These are phyloP conservation scores for Hipparchia semele DNA, from an alignment of 2,888 invertebrate genomes.

Conservation along the genomic window DNA sequence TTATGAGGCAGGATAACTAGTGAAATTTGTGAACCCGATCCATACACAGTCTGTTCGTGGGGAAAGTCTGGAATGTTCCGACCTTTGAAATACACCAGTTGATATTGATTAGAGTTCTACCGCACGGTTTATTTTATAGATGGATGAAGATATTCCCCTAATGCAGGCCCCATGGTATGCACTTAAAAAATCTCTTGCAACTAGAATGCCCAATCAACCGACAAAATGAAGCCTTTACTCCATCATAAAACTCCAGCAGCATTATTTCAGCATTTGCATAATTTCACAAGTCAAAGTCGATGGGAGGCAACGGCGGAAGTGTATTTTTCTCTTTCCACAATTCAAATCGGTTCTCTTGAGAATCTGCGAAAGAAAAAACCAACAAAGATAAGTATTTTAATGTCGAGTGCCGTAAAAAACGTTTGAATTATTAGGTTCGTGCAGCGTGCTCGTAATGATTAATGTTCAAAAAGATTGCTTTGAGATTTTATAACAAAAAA, in stretches of 20 bases:
- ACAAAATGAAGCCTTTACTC: not conserved
- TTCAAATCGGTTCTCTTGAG: conserved; percentile 59
- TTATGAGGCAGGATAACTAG: too few relatives aligned
- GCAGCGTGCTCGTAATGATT: conserved; percentile 34
- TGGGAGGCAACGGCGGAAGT: conserved; percentile 60
- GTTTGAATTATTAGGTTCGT: conserved; percentile 39
- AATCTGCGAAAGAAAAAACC: conserved; percentile 50
- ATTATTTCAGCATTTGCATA: conserved; percentile 23
- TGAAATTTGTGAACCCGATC: too few relatives aligned
- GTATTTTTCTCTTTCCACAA: conserved; percentile 53
- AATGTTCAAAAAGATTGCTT: conserved; percentile 37
- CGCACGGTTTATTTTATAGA: not conserved
- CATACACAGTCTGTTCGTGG: too few relatives aligned
- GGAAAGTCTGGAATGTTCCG: too few relatives aligned
- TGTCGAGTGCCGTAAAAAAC: conserved; percentile 34
- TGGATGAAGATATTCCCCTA: not conserved
- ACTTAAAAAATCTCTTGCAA: not conserved
- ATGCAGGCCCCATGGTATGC: not conserved
- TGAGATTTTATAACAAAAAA: conserved; percentile 31
- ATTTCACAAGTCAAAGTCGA: conserved; percentile 54
- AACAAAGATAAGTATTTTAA: conserved; percentile 41
- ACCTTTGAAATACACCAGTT: too few relatives aligned
- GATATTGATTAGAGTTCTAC: not conserved
- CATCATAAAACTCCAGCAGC: conserved; percentile 3
- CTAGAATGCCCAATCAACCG: not conserved